phyloP scores from a whole-genome alignment of 2,113 vertebrate species.

The Barbus barbus region DNA sequence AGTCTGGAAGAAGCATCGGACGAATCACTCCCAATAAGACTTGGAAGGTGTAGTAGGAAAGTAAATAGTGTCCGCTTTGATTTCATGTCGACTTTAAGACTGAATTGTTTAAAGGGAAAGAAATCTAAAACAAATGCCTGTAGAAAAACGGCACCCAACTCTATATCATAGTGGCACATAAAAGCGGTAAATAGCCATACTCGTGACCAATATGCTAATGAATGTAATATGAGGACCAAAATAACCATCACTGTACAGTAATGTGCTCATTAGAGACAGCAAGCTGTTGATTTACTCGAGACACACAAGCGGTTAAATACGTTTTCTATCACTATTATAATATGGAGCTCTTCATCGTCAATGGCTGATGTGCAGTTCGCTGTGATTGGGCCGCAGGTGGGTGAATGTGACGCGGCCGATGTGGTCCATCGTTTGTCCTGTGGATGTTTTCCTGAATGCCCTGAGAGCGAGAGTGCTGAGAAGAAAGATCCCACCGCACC shows the following conservation, averaged over 20 bases:
- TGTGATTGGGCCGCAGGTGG: background rate
- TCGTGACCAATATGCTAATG: constrained; percentile 30
- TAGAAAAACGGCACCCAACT: constrained; percentile 43
- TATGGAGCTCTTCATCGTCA: constrained; percentile 30
- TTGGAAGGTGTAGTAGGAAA: background rate
- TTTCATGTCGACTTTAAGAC: constrained; percentile 17
- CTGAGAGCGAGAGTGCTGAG: constrained; percentile 57
- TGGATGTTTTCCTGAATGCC: constrained; percentile 53
- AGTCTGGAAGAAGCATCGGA: background rate
- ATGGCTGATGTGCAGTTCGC: background rate
- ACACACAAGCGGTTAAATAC: constrained; percentile 56
- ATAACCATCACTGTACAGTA: constrained; percentile 46
- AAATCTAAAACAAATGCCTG: background rate
- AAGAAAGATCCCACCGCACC: constrained; percentile 46
- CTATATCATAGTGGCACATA: constrained; percentile 41
- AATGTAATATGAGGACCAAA: constrained; percentile 44
- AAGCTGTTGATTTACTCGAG: constrained; percentile 52
- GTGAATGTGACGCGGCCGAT: constrained; percentile 14
- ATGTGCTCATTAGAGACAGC: constrained; percentile 53
- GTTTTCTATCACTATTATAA: constrained; percentile 48
- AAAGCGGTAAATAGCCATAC: constrained; percentile 40
- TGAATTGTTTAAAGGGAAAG: background rate
- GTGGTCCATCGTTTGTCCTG: constrained; percentile 29
- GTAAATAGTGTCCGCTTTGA: background rate
- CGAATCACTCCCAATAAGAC: background rate